Evolutionary conservation across 1,140 invertebrate genomes (phyloP).

Genomic region (Heliconius eleuchia): DNA sequence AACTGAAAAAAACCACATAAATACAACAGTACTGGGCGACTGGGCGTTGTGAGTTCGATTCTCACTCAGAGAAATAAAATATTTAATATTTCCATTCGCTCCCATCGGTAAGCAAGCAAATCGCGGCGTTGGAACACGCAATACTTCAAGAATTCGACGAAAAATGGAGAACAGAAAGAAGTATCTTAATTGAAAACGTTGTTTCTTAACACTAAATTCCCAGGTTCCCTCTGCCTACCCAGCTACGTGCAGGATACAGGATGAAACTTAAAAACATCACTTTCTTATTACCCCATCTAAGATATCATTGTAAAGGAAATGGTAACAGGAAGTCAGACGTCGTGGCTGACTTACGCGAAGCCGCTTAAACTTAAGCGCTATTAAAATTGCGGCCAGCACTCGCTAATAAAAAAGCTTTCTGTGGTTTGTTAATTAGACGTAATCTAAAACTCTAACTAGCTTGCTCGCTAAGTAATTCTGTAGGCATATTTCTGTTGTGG

Average conservation of each 20-base stretch:
- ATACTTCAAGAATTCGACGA: too few relatives aligned
- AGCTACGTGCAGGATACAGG: too few relatives aligned
- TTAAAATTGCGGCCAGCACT: neutral
- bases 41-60: too few relatives aligned
- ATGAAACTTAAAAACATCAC: neutral
- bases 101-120: too few relatives aligned
- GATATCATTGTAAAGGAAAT: conserved; percentile 16
- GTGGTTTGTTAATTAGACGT: conserved; percentile 4
- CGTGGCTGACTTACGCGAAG: neutral
- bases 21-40: too few relatives aligned
- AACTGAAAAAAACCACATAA: too few relatives aligned
- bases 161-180: too few relatives aligned
- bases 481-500: neutral
- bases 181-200: too few relatives aligned
- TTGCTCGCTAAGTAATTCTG: neutral
- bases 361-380: neutral
- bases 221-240: neutral
- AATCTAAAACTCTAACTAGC: neutral
- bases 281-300: neutral
- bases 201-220: neutral
- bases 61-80: too few relatives aligned
- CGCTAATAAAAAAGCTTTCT: neutral
- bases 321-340: conserved; percentile 14
- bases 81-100: too few relatives aligned
- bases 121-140: too few relatives aligned